Conservation (phyloP, 2,113 vertebrate species). For the Tragelaphus buxtoni region DNA sequence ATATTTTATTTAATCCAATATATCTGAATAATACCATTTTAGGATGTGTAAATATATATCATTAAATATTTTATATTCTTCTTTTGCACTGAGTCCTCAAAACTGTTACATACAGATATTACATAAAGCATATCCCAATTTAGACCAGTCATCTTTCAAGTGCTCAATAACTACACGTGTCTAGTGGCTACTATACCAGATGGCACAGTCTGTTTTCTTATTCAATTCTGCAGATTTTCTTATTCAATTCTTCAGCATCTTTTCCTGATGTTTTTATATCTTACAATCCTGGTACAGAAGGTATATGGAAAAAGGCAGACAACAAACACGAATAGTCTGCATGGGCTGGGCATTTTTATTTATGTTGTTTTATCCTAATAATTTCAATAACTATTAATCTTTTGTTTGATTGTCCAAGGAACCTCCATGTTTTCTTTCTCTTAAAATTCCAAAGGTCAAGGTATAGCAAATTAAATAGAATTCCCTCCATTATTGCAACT, state of each 20-base stretch:
- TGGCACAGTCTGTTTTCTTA: background rate
- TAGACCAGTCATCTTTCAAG: background rate
- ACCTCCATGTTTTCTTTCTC: background rate
- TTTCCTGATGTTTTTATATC: background rate
- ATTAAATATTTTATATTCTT: background rate
- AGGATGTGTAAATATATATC: background rate
- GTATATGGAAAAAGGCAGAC: background rate
- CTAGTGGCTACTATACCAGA: background rate
- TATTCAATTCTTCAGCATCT: background rate
- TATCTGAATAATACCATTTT: background rate
- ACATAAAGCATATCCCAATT: background rate
- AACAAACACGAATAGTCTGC: background rate
- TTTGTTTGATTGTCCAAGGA: background rate
- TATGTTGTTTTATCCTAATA: background rate
- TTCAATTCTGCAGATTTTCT: background rate
- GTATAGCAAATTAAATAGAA: slow-evolving; percentile 62
- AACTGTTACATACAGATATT: background rate
- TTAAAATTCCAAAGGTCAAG: background rate
- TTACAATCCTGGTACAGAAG: background rate
- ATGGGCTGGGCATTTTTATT: background rate
- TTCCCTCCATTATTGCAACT: slow-evolving; percentile 48
- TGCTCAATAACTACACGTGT: background rate
- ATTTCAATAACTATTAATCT: background rate
- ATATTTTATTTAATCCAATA: background rate
- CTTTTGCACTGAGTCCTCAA: background rate